phyloP scores from a whole-genome alignment of 2,888 invertebrate genomes.

The Parasteatoda lunata region DNA sequence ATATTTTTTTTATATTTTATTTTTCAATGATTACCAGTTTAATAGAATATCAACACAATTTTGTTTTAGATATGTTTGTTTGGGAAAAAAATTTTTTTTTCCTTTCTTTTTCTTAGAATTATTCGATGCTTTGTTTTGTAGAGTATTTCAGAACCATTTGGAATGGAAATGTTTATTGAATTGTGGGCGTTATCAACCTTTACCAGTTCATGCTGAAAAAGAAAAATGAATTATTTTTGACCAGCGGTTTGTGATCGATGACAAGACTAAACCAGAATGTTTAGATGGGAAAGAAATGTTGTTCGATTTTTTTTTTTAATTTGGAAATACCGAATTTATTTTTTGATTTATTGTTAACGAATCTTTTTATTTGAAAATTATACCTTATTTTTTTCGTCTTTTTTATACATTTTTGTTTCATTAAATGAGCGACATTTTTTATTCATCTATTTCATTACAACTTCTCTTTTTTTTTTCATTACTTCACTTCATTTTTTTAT shows the following conservation, averaged over 20 bases:
- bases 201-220: neutral
- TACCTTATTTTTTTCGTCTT: too few species aligned
- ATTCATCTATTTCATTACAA: too few species aligned
- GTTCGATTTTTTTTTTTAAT: too few species aligned
- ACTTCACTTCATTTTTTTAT: too few species aligned
- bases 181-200: conserved; percentile 24
- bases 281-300: too few species aligned
- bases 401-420: too few species aligned
- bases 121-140: conserved; percentile 17
- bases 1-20: neutral
- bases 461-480: too few species aligned
- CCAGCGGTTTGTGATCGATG: neutral
- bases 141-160: conserved; percentile 43
- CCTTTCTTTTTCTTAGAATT: conserved; percentile 16
- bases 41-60: conserved; percentile 20
- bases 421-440: too few species aligned
- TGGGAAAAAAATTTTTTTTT: neutral
- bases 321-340: too few species aligned
- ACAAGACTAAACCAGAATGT: neutral
- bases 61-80: conserved; percentile 12
- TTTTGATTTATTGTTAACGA: too few species aligned
- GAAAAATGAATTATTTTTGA: conserved; percentile 16
- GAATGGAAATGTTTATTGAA: conserved; percentile 14
- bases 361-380: too few species aligned
- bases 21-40: neutral